Evolutionary conservation across 1,140 invertebrate genomes (phyloP), one percentile per base, ranked within the genome.

Genomic region (Drosophila pandora): DNA sequence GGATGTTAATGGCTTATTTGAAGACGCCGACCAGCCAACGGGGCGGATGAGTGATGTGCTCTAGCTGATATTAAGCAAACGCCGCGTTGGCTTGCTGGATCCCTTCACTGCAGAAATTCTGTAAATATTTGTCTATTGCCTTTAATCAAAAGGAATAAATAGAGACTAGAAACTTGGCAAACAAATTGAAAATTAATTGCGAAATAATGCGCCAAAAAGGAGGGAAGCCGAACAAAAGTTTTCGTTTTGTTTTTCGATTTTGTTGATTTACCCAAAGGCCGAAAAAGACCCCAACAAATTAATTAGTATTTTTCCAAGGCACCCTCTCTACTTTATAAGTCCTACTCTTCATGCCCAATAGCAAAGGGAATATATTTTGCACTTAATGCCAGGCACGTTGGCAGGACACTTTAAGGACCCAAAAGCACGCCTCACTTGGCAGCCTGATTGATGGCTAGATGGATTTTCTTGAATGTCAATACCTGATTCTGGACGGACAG

Each of bases 121-220:
- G 52, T 57, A 28, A 71, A 55, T 37, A 55, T 43, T 60, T 39
- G 57, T 48, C 50, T 45, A 37, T 71, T 77, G 34, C 50, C 65
- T 39, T 52, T 61, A 53, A 76, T 49, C 21, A 55, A 56, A 62
- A 22, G 34, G 59, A 54, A 65, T 12, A 37, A 37, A 37, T 37
- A 37, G 10, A n/a, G 10, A 37, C n/a, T 37, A 39, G 65, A 61
- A 52, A 56, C 48, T 52, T 32, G 67, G 54, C 56, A 63, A 64
- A 80, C 50, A 77, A 87, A 85, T 87, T 85, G 82, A 58, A 87
- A 81, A 85, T 81, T 87, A 85, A 85, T 85, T 87, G 77, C 63
- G 57, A 41, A 73, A 69, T 77, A 77, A 77, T 68, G 64, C 2
- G 25, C 43, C 25, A 22, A 41, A 41, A 32, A 45, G 8, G 17